These are phyloP conservation scores for Pandemis heparana DNA, from an alignment of 2,888 invertebrate genomes.

Conservation along the genomic window DNA sequence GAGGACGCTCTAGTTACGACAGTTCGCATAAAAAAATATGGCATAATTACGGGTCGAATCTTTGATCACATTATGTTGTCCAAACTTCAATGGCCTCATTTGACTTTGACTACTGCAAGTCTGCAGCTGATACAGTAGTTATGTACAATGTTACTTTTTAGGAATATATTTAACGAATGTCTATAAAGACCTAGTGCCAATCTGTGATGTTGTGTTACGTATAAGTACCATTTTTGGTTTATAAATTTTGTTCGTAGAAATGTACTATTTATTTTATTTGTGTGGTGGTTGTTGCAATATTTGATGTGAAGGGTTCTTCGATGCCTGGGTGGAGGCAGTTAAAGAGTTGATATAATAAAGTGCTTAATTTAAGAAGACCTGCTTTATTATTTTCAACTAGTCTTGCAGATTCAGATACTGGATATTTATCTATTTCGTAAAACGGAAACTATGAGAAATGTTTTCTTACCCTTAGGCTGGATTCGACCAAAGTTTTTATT, in stretches of 20 bases:
- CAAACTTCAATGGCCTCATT: neutral
- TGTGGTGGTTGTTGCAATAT: conserved; percentile 9
- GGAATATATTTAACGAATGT: neutral
- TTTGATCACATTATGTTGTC: neutral
- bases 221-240: conserved; percentile 27
- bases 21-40: too few relatives aligned
- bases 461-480: too few relatives aligned
- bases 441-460: too few relatives aligned
- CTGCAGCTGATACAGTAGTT: neutral
- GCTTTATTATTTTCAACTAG: neutral
- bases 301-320: neutral
- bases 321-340: neutral
- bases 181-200: conserved; percentile 54
- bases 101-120: neutral
- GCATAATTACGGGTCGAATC: neutral
- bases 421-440: too few relatives aligned
- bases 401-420: too few relatives aligned
- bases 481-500: too few relatives aligned
- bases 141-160: neutral
- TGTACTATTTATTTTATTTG: conserved; percentile 43
- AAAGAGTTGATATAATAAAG: neutral
- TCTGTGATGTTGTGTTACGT: conserved; percentile 61
- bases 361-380: neutral
- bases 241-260: conserved; percentile 46
- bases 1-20: too few relatives aligned